These are phyloP conservation scores for Battus philenor DNA, from an alignment of 1,140 invertebrate species.

Conservation along the genomic window DNA sequence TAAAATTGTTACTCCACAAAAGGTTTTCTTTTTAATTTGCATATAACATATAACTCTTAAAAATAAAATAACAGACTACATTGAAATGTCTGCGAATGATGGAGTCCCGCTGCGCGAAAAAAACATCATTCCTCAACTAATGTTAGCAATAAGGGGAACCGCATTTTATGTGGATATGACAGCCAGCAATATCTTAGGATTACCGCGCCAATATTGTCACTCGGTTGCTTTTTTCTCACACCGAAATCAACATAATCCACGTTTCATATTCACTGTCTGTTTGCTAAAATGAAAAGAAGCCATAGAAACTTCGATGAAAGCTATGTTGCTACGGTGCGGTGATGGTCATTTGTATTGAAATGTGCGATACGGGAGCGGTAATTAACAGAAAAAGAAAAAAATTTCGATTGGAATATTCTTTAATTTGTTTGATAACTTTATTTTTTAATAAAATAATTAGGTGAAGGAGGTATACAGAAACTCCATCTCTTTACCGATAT, in stretches of 20 bases:
- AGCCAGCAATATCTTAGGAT: slow-evolving; percentile 64
- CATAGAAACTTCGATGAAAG: slow-evolving; percentile 7
- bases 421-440: not conserved
- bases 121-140: slow-evolving; percentile 40
- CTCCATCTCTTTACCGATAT: no score
- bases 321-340: slow-evolving; percentile 4
- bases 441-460: not conserved
- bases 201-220: slow-evolving; percentile 62
- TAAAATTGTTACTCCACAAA: slow-evolving; percentile 5
- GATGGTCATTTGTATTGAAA: slow-evolving; percentile 5
- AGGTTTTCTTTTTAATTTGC: not conserved
- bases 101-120: slow-evolving; percentile 26
- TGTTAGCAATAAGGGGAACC: slow-evolving; percentile 39
- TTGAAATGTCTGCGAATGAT: slow-evolving; percentile 12
- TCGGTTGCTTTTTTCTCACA: slow-evolving; percentile 51
- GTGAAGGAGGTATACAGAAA: no score
- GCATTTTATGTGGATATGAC: slow-evolving; percentile 35
- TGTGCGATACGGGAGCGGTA: not conserved
- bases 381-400: not conserved
- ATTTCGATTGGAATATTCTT: not conserved
- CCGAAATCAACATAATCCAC: slow-evolving; percentile 58
- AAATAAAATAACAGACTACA: slow-evolving; percentile 8
- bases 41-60: not conserved
- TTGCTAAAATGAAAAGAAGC: slow-evolving; percentile 26
- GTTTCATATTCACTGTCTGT: slow-evolving; percentile 41